A percentile compares a stretch with the other conserved stretches of the same genome.
phyloP scores from a whole-genome alignment of 2,113 vertebrate genomes.

The Dromas ardeola region DNA sequence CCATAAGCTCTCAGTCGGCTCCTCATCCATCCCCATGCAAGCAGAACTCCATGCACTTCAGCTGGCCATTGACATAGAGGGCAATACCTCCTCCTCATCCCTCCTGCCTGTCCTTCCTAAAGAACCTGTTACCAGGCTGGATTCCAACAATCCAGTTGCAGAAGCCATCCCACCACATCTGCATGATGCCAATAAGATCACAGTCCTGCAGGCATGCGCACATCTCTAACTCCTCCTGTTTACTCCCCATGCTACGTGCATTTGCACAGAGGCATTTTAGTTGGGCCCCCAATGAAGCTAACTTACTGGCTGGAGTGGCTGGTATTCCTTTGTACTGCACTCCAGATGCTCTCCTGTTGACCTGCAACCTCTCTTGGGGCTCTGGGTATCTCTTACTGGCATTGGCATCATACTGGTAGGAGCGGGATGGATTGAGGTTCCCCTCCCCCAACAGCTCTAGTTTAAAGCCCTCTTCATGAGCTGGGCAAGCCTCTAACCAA shows the following conservation, averaged over 20 bases:
- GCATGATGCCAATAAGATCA: not conserved
- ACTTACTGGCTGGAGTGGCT: not conserved
- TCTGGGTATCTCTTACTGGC: not conserved
- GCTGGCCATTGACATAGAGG: not conserved
- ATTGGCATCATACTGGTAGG: not conserved
- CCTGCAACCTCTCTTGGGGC: not conserved
- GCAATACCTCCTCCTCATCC: not conserved
- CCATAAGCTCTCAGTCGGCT: not conserved
- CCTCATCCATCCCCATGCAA: not conserved
- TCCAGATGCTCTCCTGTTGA: not conserved
- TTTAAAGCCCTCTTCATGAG: not conserved
- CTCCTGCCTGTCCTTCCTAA: not conserved
- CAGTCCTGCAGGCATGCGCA: not conserved
- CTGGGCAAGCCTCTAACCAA: not conserved
- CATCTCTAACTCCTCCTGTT: not conserved
- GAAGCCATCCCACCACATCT: not conserved
- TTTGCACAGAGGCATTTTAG: not conserved
- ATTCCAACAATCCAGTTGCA: not conserved
- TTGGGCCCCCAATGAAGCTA: not conserved
- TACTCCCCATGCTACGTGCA: not conserved
- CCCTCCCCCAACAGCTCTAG: not conserved
- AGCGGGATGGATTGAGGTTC: not conserved
- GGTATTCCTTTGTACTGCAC: not conserved
- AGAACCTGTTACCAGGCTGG: not conserved
- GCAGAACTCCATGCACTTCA: not conserved